Evolutionary conservation across 2,888 invertebrate species (phyloP).

Genomic region (Oscheius sp.): DNA sequence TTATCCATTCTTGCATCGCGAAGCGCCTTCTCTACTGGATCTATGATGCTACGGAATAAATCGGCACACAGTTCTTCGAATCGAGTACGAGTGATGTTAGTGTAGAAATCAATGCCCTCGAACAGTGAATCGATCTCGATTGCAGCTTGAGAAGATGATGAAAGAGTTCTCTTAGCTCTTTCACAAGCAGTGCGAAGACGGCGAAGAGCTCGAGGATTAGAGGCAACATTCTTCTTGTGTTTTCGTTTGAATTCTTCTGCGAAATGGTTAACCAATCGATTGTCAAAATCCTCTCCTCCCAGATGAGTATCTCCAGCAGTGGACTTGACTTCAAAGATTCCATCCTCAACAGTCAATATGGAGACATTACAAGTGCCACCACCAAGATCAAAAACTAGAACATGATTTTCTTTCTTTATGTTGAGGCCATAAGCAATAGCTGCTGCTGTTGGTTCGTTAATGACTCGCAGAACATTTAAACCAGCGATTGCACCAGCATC

Average conservation of each 20-base stretch:
- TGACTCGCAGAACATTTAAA: slow-evolving; percentile 28
- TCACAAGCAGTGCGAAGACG: slow-evolving; percentile 89
- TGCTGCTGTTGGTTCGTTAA: slow-evolving; percentile 75
- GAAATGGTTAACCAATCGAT: slow-evolving; percentile 72
- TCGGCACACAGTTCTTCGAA: slow-evolving; percentile 85
- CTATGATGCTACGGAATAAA: slow-evolving; percentile 93
- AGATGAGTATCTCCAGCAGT: slow-evolving; percentile 81
- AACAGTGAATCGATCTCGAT: slow-evolving; percentile 94
- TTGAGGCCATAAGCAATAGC: slow-evolving; percentile 82
- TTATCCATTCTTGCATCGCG: slow-evolving; percentile 36
- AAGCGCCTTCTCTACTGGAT: slow-evolving; percentile 86
- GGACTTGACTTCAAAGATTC: slow-evolving; percentile 47
- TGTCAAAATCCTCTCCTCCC: slow-evolving; percentile 56
- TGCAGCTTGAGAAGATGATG: slow-evolving; percentile 73
- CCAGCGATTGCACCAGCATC: slow-evolving; percentile 35
- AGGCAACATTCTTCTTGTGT: slow-evolving; percentile 85
- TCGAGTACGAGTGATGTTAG: slow-evolving; percentile 90
- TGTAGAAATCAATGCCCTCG: slow-evolving; percentile 96
- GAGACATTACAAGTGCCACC: slow-evolving; percentile 74
- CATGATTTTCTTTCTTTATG: slow-evolving; percentile 58
- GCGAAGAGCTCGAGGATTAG: slow-evolving; percentile 88
- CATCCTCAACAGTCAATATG: slow-evolving; percentile 51
- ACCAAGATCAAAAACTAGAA: slow-evolving; percentile 69
- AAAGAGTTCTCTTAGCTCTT: slow-evolving; percentile 77
- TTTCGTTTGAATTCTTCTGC: slow-evolving; percentile 74